phyloP scores from a whole-genome alignment of 2,113 vertebrate species.

The Phalacrocorax aristotelis region DNA sequence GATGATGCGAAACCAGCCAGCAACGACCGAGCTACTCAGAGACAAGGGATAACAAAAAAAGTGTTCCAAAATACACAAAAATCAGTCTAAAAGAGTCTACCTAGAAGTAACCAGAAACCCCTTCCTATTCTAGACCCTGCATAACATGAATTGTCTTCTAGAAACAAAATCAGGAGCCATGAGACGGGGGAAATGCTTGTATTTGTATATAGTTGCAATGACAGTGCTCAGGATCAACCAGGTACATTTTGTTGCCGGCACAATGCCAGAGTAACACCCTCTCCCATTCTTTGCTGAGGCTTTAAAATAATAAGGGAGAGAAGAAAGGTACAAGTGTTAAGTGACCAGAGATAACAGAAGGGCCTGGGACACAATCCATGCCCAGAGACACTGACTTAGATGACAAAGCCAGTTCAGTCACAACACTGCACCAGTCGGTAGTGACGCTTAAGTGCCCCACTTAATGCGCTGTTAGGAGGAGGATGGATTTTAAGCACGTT shows the following conservation, averaged over 20 bases:
- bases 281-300: not conserved
- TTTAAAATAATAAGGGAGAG: not conserved
- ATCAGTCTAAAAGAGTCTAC: not conserved
- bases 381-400: not conserved
- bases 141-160: fast-evolving
- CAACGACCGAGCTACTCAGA: not conserved
- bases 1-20: not conserved
- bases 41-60: not conserved
- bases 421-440: not conserved
- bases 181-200: not conserved
- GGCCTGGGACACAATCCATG: not conserved
- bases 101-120: not conserved
- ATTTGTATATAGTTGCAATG: not conserved
- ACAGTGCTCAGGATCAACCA: not conserved
- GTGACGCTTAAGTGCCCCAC: not conserved
- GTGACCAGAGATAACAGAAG: not conserved
- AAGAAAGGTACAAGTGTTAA: not conserved
- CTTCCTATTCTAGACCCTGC: not conserved
- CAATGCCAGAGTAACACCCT: not conserved
- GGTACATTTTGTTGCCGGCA: not conserved
- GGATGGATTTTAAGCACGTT: not conserved
- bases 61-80: not conserved
- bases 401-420: not conserved
- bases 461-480: not conserved
- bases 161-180: not conserved